Evolutionary conservation across 2,888 invertebrate species (phyloP), one percentile per base, ranked within the genome.

Genomic region (Torymus tubicola): DNA sequence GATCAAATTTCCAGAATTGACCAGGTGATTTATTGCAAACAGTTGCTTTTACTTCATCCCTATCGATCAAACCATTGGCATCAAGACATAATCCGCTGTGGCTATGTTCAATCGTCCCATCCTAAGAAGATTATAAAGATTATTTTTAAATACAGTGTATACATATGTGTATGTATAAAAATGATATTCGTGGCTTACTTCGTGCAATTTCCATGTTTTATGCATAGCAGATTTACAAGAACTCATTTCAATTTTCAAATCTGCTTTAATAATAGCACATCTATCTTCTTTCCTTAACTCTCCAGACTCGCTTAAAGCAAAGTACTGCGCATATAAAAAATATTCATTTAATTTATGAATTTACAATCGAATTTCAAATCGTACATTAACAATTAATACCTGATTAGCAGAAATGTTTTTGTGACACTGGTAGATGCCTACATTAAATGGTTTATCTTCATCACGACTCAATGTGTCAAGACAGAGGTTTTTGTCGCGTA

Each of bases 341-440:
- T 18, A 64, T 69, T 24, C 1, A 67, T 16, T 67, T 50, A 52
- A 67, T 10, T 67, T 12, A 50, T 67, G 16, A 79, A 42, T 42
- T 42, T 42, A 8, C 42, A 68, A 63, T 74, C 18, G 81, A 1
- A 50, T 4, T 50, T 50, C 16, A 16, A 12, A 53, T 21, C 53
- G 8, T 8, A 53, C 13, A 53, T 68, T 42, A 75, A 80, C 55
- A 73, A 14, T 31, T 78, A 82, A 70, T 74, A 88, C 88, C 84
- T 96, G 96, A 82, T 94, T 93, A 87, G 94, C 93, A 71, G 93
- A 93, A 65, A 94, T 89, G 69, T 91, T 91, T 0, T 92, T 89
- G 90, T 96, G 95, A 87, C 97, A 97, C 64, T 92, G 92, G 91
- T 96, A 97, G 61, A 95, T 89, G 8, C 96, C 96, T 73, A 97